Conservation (phyloP, 2,797 vertebrate genomes). For the Phaenicophaeus curvirostris region DNA sequence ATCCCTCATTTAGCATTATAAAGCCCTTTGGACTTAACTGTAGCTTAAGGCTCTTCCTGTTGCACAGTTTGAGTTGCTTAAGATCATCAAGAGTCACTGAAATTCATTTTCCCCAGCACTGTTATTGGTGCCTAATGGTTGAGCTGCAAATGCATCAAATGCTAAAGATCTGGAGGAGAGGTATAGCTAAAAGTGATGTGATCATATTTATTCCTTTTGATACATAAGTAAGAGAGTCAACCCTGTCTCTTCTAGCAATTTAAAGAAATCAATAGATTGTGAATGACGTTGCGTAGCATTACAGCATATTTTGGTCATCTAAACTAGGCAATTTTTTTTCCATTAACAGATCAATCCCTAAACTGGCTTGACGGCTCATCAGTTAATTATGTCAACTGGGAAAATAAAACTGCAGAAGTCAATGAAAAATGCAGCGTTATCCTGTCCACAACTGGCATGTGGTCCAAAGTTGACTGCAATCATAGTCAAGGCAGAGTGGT, state of each 20-base stretch:
- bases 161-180: not conserved
- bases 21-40: not conserved
- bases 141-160: not conserved
- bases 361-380: constrained; percentile 88
- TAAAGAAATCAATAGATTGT: not conserved
- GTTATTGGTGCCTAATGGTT: not conserved
- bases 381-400: constrained; percentile 86
- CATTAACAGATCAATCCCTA: constrained; percentile 64
- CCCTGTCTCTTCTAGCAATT: not conserved
- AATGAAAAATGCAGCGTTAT: constrained; percentile 82
- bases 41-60: not conserved
- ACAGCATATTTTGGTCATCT: not conserved
- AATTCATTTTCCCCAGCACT: not conserved
- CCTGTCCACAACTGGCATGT: constrained; percentile 80
- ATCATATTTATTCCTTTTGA: not conserved
- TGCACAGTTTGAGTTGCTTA: not conserved
- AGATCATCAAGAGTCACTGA: not conserved
- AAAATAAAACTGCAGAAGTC: not conserved
- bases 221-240: not conserved
- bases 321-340: not conserved
- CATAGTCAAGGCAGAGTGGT: constrained; percentile 83
- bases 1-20: not conserved
- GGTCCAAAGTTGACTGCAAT: constrained; percentile 83
- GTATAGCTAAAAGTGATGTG: not conserved
- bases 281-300: not conserved